Percentiles rank a stretch among this genome's conserved stretches.
Conservation (phyloP, 2,888 invertebrate species). For the Pollenia amentaria region DNA sequence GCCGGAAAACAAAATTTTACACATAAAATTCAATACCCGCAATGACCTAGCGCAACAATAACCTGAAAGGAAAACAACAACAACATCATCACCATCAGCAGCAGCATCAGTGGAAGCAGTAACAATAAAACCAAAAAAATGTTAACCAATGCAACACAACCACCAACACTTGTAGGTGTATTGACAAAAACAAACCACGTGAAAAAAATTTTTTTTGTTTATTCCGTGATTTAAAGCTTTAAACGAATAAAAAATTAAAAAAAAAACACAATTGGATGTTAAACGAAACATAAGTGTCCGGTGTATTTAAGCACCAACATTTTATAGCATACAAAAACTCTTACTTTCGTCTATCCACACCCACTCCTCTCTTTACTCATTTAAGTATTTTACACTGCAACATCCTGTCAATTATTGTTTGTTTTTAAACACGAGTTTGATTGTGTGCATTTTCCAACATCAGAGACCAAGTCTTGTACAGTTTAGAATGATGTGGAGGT, state of each 20-base stretch:
- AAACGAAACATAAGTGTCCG: conserved; percentile 57
- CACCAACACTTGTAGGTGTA: conserved; percentile 69
- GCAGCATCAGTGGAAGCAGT: not conserved
- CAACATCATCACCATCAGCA: not conserved
- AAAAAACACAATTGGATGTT: conserved; percentile 35
- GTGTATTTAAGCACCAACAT: conserved; percentile 29
- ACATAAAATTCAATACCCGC: conserved; percentile 36
- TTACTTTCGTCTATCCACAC: not conserved
- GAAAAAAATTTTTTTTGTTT: conserved; percentile 18
- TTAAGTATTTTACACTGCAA: not conserved
- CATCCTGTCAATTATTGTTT: conserved; percentile 37
- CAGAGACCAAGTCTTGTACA: no score
- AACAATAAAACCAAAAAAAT: conserved; percentile 35
- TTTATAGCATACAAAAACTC: no score
- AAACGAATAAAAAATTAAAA: conserved; percentile 11
- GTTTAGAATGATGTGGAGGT: conserved; percentile 16
- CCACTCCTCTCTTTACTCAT: not conserved
- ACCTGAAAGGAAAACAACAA: conserved; percentile 22
- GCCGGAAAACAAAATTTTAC: not conserved
- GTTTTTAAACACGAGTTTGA: not conserved
- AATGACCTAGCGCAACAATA: conserved; percentile 63
- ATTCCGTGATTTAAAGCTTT: conserved; percentile 31
- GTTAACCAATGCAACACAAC: conserved; percentile 66
- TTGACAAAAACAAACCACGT: conserved; percentile 29
- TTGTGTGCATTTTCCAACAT: not conserved